Base-by-base conservation (phyloP, 2,113 vertebrate genomes). In the Apus apus region DNA sequence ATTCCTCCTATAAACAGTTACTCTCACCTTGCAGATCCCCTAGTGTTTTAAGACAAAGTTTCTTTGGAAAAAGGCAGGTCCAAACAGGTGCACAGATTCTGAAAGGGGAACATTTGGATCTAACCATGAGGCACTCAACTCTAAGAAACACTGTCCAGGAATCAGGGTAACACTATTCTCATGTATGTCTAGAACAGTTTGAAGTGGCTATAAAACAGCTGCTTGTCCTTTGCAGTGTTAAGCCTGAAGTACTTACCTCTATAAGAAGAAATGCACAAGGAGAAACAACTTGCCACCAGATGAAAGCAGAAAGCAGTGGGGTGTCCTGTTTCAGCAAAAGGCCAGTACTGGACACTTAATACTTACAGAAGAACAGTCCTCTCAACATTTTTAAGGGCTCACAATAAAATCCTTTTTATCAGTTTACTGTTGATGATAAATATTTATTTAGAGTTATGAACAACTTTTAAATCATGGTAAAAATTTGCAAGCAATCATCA, bases 21-120 rank as follows among this genome's bases (percentile, higher is more conserved):
- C 94, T 96, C 89, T 89, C 86, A 53, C 57, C 88, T 83, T 62
- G 43, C 34, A 58, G 27, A 91, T 91, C 92, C 67, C 56, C 85
- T 66, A 54, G 88, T 87, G 8, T 67, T 93, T 87, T 94, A 61
- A 81, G 67, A 60, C 88, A 87, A 84, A 89, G 62, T 56, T 82
- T 83, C 87, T 90, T 91, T 78, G 67, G 80, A 83, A 91, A 91
- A 71, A n/a, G 68, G 30, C 95, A 96, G 70, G 97, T 91, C 94
- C 77, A 65, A 95, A 96, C 97, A 97, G 98, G 97, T 98, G 97
- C 93, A 92, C 16, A 30, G 60, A 84, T 75, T 91, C 76, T 75
- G 54, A 54, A 76, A 83, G 71, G 56, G 78, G 87, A 92, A 78
- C 89, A 61, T 48, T 56, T 43, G 27, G 51, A 80, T 75, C 25